Evolutionary conservation across 1,140 invertebrate species (phyloP), one percentile per base, ranked within the genome.

Genomic region (Zophobas atratus): DNA sequence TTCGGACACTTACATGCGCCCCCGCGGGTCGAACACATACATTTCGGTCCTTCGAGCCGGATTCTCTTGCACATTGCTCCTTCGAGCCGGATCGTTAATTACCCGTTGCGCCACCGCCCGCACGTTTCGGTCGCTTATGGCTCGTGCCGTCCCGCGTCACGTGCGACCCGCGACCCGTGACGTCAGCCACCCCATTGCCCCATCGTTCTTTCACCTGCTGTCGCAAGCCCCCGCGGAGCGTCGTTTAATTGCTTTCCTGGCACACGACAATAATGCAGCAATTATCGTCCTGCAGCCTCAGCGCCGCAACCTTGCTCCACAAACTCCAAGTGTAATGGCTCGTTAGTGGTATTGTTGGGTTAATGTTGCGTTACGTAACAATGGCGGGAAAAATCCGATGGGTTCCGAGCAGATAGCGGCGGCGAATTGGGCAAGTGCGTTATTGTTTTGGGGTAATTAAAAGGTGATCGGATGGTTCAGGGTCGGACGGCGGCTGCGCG

Each of bases 151-250:
- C 46, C 70, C 70, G 70, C 76, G 70, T 77, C 76, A 77, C 76
- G 76, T 77, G 76, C 76, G 70, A 77, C 76, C 70, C 73, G 33
- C 71, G 70, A 73, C 70, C 76, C 67, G n/a, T 67, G 60, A 67
- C 60, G 60, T 67, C 60, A 67, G 38, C 38, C 41, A 20, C 38
- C n/a, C 39, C 60, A 38, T 6, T n/a, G 6, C 6, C 20, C n/a
- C 8, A 36, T 3, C n/a, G 33, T 32, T 67, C 39, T 43, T 67
- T 67, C 60, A 67, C 60, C 60, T 67, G 60, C 6, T 67, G 60
- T 1, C 39, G 60, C 60, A 67, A 67, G 20, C 20, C 20, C 20
- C 20, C 20, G 20, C 20, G 20, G 20, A 20, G 20, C 20, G 20
- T 20, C 20, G 20, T 20, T 20, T 20, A 20, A 20, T 20, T 20